A percentile compares a stretch with the other conserved stretches of the same genome.
Evolutionary conservation across 2,797 vertebrate genomes (phyloP).

Genomic region (Pampus argenteus): DNA sequence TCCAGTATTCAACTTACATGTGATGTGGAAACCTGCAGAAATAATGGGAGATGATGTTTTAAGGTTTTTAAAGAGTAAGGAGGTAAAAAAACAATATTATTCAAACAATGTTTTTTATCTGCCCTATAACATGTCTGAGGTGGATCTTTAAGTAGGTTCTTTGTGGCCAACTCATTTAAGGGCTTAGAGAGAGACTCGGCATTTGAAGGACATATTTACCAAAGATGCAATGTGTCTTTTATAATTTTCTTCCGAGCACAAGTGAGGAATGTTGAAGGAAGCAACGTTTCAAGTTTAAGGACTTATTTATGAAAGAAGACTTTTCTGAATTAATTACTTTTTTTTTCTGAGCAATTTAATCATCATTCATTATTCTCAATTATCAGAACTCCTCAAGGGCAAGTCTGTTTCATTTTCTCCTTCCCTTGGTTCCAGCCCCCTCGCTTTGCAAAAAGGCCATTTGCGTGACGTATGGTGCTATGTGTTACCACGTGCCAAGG

Average conservation of each 20-base stretch:
- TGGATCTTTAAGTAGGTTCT: background rate
- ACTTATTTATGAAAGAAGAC: background rate
- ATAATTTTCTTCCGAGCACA: background rate
- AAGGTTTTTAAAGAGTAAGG: no score
- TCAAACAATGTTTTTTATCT: no score
- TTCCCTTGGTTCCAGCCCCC: background rate
- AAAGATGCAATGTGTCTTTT: background rate
- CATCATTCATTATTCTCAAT: conserved; percentile 11
- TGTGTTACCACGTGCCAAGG: conserved; percentile 7
- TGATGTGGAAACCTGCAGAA: no score
- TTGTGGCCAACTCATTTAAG: background rate
- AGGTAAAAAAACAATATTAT: background rate
- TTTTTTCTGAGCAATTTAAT: background rate
- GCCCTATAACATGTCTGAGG: no score
- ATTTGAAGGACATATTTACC: background rate
- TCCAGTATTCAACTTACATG: no score
- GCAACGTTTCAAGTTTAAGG: no score
- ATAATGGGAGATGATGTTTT: no score
- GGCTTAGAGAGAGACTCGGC: background rate
- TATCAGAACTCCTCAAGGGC: conserved; percentile 4
- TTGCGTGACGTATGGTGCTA: conserved; percentile 2
- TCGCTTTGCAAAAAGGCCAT: conserved; percentile 3
- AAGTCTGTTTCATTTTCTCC: conserved; percentile 12
- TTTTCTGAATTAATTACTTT: background rate
- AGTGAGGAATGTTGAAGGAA: background rate